Evolutionary conservation across 2,888 invertebrate genomes (phyloP).

Genomic region (Sisyra terminalis): DNA sequence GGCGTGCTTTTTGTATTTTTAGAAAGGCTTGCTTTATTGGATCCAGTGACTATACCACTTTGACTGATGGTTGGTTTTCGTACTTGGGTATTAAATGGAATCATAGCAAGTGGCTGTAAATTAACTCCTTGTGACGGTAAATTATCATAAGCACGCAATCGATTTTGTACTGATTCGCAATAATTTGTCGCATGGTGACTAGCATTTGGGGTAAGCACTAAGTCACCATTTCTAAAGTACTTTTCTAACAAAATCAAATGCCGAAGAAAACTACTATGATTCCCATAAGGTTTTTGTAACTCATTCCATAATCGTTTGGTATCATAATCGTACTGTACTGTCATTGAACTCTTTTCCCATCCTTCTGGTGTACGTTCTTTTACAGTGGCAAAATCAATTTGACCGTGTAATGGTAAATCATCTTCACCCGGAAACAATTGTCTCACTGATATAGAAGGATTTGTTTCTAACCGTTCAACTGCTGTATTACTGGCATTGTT

Average conservation of each 20-base stretch:
- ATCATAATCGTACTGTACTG: constrained; percentile 68
- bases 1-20: constrained; percentile 22
- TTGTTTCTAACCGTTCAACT: constrained; percentile 50
- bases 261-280: constrained; percentile 69
- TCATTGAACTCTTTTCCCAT: constrained; percentile 66
- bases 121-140: constrained; percentile 22
- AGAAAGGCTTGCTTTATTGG: constrained; percentile 18
- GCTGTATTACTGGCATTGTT: constrained; percentile 30
- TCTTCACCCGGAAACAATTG: constrained; percentile 72
- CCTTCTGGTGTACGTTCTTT: constrained; percentile 64
- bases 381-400: constrained; percentile 54
- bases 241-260: constrained; percentile 70
- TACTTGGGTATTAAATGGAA: constrained; percentile 19
- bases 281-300: constrained; percentile 71
- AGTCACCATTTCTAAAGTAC: constrained; percentile 65
- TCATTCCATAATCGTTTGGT: constrained; percentile 69
- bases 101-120: constrained; percentile 22
- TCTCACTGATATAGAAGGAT: constrained; percentile 68
- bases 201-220: constrained; percentile 55
- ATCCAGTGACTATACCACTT: constrained; percentile 16
- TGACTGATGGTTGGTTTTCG: constrained; percentile 14
- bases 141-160: constrained; percentile 61
- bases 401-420: constrained; percentile 59
- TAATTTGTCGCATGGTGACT: constrained; percentile 60
- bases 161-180: constrained; percentile 62